Conservation (phyloP, 2,113 vertebrate genomes). For the Sphaerodactylus townsendi region DNA sequence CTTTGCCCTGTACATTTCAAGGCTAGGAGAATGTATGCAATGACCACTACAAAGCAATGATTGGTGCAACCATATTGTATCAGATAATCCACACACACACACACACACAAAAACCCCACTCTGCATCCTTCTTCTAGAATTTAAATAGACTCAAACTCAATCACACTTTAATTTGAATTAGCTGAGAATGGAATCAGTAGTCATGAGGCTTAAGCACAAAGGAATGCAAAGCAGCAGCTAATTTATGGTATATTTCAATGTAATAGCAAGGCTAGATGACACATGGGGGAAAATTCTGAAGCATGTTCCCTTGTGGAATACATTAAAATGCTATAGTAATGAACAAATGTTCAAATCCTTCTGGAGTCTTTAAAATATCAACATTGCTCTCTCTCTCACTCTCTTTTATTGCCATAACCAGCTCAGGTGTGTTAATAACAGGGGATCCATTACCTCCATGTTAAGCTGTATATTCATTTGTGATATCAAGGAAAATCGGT, state of each 20-base stretch:
- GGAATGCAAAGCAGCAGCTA: not conserved
- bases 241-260: not conserved
- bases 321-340: not conserved
- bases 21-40: too few relatives aligned
- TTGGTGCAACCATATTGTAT: too few relatives aligned
- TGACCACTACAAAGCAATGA: too few relatives aligned
- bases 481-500: accelerated
- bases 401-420: not conserved
- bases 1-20: too few relatives aligned
- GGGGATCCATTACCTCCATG: not conserved
- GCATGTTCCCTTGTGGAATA: not conserved
- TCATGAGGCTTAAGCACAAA: not conserved
- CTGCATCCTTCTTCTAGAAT: not conserved
- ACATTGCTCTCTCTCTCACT: too few relatives aligned
- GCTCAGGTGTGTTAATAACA: conserved; percentile 10
- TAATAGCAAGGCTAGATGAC: not conserved
- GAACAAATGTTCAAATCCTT: not conserved
- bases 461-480: not conserved
- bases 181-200: not conserved
- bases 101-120: too few relatives aligned
- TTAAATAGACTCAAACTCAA: conserved; percentile 4
- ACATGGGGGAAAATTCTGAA: not conserved
- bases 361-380: not conserved
- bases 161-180: conserved; percentile 15
- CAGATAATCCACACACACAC: too few relatives aligned